These are phyloP conservation scores for Phainopepla nitens DNA, from an alignment of 2,113 vertebrate genomes.

Conservation along the genomic window DNA sequence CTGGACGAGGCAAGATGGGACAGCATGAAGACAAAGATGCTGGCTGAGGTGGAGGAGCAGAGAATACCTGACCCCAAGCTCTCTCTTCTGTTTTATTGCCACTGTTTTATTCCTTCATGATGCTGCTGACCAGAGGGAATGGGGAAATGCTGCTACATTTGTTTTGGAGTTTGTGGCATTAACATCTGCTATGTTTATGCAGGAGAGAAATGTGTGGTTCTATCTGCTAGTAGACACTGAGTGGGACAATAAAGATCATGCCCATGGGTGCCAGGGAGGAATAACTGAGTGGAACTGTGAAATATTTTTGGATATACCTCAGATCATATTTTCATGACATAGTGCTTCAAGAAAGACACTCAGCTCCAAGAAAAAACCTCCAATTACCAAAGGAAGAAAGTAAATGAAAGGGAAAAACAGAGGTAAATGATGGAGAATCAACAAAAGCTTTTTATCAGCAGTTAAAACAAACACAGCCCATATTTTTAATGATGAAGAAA, in stretches of 20 bases:
- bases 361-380: background rate
- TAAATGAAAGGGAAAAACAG: background rate
- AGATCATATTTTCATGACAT: background rate
- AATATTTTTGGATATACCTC: background rate
- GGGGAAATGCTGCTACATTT: background rate
- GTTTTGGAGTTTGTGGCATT: background rate
- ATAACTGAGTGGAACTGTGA: background rate
- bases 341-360: background rate
- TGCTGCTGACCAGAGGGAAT: background rate
- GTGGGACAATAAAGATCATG: background rate
- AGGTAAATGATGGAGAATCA: background rate
- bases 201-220: background rate
- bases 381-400: background rate
- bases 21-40: background rate
- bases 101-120: background rate
- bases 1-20: background rate
- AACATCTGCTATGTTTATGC: background rate
- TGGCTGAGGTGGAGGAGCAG: background rate
- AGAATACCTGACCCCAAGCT: rapidly evolving
- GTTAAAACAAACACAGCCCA: background rate
- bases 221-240: background rate
- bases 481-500: background rate
- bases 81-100: background rate
- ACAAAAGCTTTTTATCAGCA: background rate
- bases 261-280: background rate